These are phyloP conservation scores for Xylocopa sonorina DNA, from an alignment of 1,140 invertebrate genomes.

Conservation along the genomic window DNA sequence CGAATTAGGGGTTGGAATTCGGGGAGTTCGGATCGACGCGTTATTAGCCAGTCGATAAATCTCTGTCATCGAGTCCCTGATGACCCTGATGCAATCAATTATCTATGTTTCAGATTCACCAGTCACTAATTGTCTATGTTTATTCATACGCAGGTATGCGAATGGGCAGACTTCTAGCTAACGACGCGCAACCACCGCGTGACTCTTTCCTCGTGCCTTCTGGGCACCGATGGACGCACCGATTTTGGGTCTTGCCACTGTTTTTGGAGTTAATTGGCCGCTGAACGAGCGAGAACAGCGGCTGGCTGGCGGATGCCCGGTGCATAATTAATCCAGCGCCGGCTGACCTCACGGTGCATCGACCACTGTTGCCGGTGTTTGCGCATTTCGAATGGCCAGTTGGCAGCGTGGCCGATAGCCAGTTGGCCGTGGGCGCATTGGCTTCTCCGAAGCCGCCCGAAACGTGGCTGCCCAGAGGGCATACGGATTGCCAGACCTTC, in stretches of 20 bases:
- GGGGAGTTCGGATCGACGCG: not conserved
- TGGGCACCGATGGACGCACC: slow-evolving; percentile 9
- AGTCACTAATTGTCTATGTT: no score
- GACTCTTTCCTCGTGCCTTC: not conserved
- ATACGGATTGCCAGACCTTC: slow-evolving; percentile 35
- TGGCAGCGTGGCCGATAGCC: slow-evolving; percentile 34
- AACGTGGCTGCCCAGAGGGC: slow-evolving; percentile 2
- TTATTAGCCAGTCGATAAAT: not conserved
- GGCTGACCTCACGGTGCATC: slow-evolving; percentile 69
- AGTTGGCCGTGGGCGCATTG: slow-evolving; percentile 31
- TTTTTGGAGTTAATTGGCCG: slow-evolving; percentile 76
- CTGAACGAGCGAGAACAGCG: slow-evolving; percentile 55
- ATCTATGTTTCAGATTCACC: no score
- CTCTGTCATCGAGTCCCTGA: no score
- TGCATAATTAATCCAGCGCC: slow-evolving; percentile 77
- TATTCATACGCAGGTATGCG: no score
- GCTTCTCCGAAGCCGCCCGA: slow-evolving; percentile 34
- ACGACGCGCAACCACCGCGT: not conserved
- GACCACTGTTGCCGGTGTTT: slow-evolving; percentile 53
- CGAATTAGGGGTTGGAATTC: not conserved
- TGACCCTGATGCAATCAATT: no score
- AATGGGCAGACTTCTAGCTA: no score
- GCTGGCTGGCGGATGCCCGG: slow-evolving; percentile 55
- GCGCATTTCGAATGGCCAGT: slow-evolving; percentile 56
- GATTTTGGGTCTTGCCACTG: slow-evolving; percentile 67